Base-by-base conservation (phyloP, 2,888 invertebrate species). In the Acanthopleura granulata region DNA sequence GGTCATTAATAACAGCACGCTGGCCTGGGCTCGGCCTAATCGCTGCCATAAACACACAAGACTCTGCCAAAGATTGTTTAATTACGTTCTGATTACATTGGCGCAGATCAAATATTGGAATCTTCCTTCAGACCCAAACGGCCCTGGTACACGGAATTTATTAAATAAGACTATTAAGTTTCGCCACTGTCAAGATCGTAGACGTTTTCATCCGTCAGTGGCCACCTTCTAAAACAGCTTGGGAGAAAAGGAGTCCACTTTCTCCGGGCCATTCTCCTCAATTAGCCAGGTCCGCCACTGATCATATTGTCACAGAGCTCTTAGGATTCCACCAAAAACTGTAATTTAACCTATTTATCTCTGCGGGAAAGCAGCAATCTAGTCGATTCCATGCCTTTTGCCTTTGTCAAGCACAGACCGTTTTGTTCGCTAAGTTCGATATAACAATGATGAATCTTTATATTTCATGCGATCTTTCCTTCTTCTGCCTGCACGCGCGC, bases 231-330 rank as follows among this genome's bases (percentile, higher is more conserved):
- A 16, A 27, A 22, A 22, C 27, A 16, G 22, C 16, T 27, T 22
- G 15, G 18, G 22, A 27, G 29, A 25, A 66, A 66, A 66, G 6
- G 16, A 22, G 22, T 22, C 18, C 27, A 27, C 25, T 66, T 27
- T 66, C 27, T 27, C 66, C 25, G 25, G 16, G 66, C 29, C 22
- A 66, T 66, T 66, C 16, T 66, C 66, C 25, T 66, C 66, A 66
- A 66, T 66, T 66, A 66, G 22, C 66, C 25, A 9, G 22, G 22
- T 6, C 18, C 29, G 66, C 29, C 29, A 22, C 12, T 66, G 66
- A 66, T 66, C 66, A 66, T 27, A 66, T 66, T 66, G 66, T 66
- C 66, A 66, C 29, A 66, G 25, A 27, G 29, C 66, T 66, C 66
- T 66, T 66, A 66, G 66, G 29, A 27, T 22, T 66, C 66, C 22